Evolutionary conservation across 2,113 vertebrate species (phyloP), one percentile per base, ranked within the genome.

Genomic region (Brachionichthys hirsutus): DNA sequence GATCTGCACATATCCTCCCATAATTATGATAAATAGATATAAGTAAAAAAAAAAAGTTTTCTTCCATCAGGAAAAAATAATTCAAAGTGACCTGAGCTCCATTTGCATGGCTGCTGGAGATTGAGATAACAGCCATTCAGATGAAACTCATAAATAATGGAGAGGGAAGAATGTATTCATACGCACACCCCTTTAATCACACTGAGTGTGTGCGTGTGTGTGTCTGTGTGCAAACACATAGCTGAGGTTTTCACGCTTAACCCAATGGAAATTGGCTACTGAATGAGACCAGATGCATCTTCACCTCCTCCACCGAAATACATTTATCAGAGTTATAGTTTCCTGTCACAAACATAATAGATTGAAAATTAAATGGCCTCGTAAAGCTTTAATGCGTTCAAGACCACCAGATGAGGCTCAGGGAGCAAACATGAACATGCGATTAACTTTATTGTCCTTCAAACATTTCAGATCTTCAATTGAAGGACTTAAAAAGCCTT

Each of bases 171-270:
- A 16, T 1, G 38, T 73, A 75, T 85, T 87, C 81, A 78, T 76
- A 85, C 81, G 83, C 88, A 85, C 81, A 17, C 84, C 82, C 70
- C 73, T 86, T 78, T 78, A 87, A 88, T 89, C 79, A 73, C 19
- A 43, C n/a, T 9, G 59, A 36, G 58, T 36, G 44, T 59, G 44
- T 11, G 57, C 0, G 40, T 54, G 60, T 64, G 59, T 46, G 48
- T 46, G 55, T 50, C 54, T 49, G 49, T 20, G 71, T 44, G 51
- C 9, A 42, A 15, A 30, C 18, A 36, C 36, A 22, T 43, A 54
- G 69, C 36, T 63, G 54, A 78, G 59, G 61, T 45, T 69, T 82
- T 67, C 57, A 67, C 67, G 68, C 53, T 70, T 50, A 50, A 78
- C 70, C 58, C 53, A 69, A 24, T 30, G 9, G 69, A 70, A 58